Conservation (phyloP, 2,888 invertebrate genomes). For the Kuschelorhynchus macadamiae region DNA sequence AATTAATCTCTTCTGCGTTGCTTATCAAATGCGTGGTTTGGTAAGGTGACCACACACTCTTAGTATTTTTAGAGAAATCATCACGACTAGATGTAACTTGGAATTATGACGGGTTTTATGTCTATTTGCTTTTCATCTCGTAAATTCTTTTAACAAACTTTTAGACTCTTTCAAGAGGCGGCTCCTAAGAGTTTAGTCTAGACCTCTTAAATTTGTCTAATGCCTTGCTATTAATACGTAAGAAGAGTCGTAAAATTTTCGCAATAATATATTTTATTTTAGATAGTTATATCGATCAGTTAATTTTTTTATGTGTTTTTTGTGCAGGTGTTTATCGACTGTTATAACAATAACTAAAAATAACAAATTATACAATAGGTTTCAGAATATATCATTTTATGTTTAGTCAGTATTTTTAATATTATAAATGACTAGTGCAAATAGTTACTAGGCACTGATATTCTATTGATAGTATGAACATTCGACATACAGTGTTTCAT, state of each 20-base stretch:
- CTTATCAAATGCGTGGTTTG: too few species aligned
- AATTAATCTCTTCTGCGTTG: too few species aligned
- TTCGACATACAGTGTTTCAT: too few species aligned
- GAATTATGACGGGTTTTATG: conserved; percentile 10
- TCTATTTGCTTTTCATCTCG: conserved; percentile 16
- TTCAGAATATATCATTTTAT: too few species aligned
- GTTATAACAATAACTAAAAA: too few species aligned
- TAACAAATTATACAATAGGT: too few species aligned
- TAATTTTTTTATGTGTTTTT: conserved; percentile 15
- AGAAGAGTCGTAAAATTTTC: conserved; percentile 17
- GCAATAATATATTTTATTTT: conserved; percentile 15
- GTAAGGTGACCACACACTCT: too few species aligned
- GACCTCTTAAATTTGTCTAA: conserved; percentile 26
- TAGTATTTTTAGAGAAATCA: conserved; percentile 1
- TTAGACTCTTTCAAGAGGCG: conserved; percentile 12
- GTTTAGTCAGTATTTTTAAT: too few species aligned
- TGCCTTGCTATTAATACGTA: conserved; percentile 14
- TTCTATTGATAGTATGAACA: too few species aligned
- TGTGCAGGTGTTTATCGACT: too few species aligned
- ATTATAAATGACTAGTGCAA: too few species aligned
- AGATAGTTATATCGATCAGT: neutral
- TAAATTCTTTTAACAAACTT: conserved; percentile 8
- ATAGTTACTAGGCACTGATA: too few species aligned
- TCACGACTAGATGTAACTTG: neutral
- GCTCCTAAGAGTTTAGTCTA: conserved; percentile 23